Percentiles rank a stretch among this genome's conserved stretches.
Conservation (phyloP, 1,140 invertebrate genomes). For the Amyelois transitella region DNA sequence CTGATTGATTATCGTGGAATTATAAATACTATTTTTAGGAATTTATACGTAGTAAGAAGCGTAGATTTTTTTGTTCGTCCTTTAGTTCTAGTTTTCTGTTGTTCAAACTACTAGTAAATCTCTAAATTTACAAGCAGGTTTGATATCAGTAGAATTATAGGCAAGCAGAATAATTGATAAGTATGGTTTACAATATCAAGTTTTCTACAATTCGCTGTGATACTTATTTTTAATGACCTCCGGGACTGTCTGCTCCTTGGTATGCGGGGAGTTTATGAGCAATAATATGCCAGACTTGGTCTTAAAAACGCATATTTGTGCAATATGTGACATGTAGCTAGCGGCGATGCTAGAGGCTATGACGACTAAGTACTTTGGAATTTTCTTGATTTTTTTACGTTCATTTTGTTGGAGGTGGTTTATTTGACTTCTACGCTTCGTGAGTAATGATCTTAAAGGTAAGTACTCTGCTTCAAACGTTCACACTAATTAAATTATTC, state of each 20-base stretch:
- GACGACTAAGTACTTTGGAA: not conserved
- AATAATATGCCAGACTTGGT: constrained; percentile 8
- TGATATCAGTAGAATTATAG: no score
- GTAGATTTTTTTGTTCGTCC: no score
- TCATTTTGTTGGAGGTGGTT: not conserved
- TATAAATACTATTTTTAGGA: constrained; percentile 7
- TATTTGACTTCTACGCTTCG: constrained; percentile 16
- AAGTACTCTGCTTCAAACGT: constrained; percentile 46
- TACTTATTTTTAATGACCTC: not conserved
- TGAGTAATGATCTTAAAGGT: constrained; percentile 27
- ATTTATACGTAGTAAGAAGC: no score
- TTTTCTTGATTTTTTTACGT: not conserved
- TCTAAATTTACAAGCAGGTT: no score
- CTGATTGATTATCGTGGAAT: constrained; percentile 13
- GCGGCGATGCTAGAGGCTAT: not conserved
- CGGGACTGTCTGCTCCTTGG: not conserved
- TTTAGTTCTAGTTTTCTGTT: no score
- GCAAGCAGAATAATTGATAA: not conserved
- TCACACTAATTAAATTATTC: constrained; percentile 68
- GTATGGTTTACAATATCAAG: not conserved
- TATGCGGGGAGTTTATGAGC: constrained; percentile 13
- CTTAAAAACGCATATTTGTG: constrained; percentile 2
- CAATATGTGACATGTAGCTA: not conserved
- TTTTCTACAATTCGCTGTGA: constrained; percentile 4
- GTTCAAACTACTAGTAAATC: no score